Percentiles rank a stretch among this genome's conserved stretches.
Conservation (phyloP, 2,113 vertebrate species). For the Boleophthalmus pectinirostris region DNA sequence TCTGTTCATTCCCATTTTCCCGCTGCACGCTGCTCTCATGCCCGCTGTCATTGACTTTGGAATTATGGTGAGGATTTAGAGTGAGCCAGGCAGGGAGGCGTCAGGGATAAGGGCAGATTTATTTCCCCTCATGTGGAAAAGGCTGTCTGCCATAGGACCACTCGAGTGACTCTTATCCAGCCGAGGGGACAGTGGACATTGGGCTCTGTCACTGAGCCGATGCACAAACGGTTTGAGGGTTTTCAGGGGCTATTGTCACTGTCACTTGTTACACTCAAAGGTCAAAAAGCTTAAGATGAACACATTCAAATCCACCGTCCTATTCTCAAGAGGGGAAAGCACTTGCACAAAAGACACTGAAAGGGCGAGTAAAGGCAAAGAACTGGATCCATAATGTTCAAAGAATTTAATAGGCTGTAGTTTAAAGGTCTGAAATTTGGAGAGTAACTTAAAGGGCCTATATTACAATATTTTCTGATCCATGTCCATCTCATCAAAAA, state of each 20-base stretch:
- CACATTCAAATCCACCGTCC: conserved; percentile 19
- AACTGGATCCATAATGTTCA: neutral
- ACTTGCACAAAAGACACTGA: conserved; percentile 6
- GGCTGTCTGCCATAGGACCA: conserved; percentile 33
- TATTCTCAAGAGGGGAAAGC: conserved; percentile 19
- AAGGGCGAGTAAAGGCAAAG: neutral
- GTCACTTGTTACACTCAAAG: conserved; percentile 42
- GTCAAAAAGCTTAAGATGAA: conserved; percentile 36
- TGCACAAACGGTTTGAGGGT: conserved; percentile 16
- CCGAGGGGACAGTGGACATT: conserved; percentile 27
- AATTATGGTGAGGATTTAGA: conserved; percentile 52
- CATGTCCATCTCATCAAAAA: no score
- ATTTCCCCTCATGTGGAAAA: conserved; percentile 65
- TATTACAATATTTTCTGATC: no score
- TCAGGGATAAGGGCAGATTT: conserved; percentile 52
- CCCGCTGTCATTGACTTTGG: conserved; percentile 52
- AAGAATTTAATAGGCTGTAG: neutral
- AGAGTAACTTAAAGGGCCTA: no score
- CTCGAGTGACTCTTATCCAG: conserved; percentile 42
- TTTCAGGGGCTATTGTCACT: conserved; percentile 24
- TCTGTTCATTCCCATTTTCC: conserved; percentile 24
- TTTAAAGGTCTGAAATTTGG: neutral
- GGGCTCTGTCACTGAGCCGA: conserved; percentile 21
- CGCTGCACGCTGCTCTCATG: conserved; percentile 27
- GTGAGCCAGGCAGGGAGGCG: conserved; percentile 32